These are phyloP conservation scores for Philhelius pedissequus DNA, from an alignment of 2,888 invertebrate genomes.

Conservation along the genomic window DNA sequence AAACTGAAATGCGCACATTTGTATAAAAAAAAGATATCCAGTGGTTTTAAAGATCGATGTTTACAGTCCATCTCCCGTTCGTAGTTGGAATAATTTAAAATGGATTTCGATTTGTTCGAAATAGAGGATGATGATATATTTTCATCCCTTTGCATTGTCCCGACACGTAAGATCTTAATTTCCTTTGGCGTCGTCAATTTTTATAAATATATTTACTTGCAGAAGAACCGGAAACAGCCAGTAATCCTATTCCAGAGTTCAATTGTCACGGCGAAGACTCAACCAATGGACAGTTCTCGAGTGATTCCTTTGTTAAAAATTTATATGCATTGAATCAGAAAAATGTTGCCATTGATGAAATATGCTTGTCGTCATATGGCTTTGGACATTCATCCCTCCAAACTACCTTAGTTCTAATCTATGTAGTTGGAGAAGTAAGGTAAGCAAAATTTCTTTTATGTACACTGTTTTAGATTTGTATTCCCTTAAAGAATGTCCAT, in stretches of 20 bases:
- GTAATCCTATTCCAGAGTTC: slow-evolving; percentile 73
- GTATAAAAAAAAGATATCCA: too few relatives aligned
- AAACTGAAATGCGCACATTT: too few relatives aligned
- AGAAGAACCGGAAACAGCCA: slow-evolving; percentile 47
- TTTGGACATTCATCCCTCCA: slow-evolving; percentile 71
- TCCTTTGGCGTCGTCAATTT: neutral
- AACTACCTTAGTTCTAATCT: slow-evolving; percentile 68
- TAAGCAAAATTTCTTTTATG: slow-evolving; percentile 46
- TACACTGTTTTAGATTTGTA: neutral
- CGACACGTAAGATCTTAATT: slow-evolving; percentile 70
- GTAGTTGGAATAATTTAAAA: slow-evolving; percentile 59
- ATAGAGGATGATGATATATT: slow-evolving; percentile 76
- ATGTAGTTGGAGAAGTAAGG: slow-evolving; percentile 74
- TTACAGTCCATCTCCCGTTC: neutral
- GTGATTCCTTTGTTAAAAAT: slow-evolving; percentile 73
- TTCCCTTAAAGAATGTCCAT: slow-evolving; percentile 72
- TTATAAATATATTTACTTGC: neutral
- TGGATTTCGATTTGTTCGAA: slow-evolving; percentile 78
- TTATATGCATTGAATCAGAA: slow-evolving; percentile 69
- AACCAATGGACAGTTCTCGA: slow-evolving; percentile 71
- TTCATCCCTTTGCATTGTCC: slow-evolving; percentile 72
- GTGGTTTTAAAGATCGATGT: neutral
- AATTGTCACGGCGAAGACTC: slow-evolving; percentile 75
- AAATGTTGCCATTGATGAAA: slow-evolving; percentile 53
- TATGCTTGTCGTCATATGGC: slow-evolving; percentile 70